These are phyloP conservation scores for Odontesthes bonariensis DNA, from an alignment of 2,113 vertebrate genomes.

Conservation along the genomic window DNA sequence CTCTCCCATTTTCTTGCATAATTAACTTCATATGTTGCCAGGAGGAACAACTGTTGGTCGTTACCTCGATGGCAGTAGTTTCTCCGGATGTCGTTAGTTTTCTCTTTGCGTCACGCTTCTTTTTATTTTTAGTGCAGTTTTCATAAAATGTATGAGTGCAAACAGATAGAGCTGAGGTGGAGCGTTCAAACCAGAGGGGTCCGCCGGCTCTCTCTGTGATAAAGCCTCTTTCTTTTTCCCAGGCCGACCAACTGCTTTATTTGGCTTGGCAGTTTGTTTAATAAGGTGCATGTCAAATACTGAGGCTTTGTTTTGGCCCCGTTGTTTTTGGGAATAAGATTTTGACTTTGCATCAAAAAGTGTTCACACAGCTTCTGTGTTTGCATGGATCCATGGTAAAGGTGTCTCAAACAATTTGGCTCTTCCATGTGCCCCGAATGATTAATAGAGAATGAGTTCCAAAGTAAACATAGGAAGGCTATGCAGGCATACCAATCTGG, in stretches of 20 bases:
- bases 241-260: constrained; percentile 44
- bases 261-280: constrained; percentile 40
- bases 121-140: constrained; percentile 50
- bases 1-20: constrained; percentile 16
- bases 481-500: constrained; percentile 75
- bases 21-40: constrained; percentile 46
- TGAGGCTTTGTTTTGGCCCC: constrained; percentile 38
- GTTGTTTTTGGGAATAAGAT: constrained; percentile 29
- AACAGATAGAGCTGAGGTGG: constrained; percentile 1
- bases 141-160: constrained; percentile 31
- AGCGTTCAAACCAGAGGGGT: constrained; percentile 36
- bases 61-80: constrained; percentile 39
- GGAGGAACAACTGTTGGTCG: constrained; percentile 26
- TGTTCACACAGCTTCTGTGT: constrained; percentile 44
- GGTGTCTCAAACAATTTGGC: constrained; percentile 26
- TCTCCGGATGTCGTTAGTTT: constrained; percentile 28
- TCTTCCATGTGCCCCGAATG: constrained; percentile 61
- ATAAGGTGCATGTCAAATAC: constrained; percentile 38
- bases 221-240: constrained; percentile 34
- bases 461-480: constrained; percentile 79
- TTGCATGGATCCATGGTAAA: constrained; percentile 54
- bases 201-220: constrained; percentile 30
- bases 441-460: constrained; percentile 80
- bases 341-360: constrained; percentile 27
- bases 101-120: constrained; percentile 28